phyloP scores from a whole-genome alignment of 53 echinoderm and acorn worm species.

The Patiria pectinifera region DNA sequence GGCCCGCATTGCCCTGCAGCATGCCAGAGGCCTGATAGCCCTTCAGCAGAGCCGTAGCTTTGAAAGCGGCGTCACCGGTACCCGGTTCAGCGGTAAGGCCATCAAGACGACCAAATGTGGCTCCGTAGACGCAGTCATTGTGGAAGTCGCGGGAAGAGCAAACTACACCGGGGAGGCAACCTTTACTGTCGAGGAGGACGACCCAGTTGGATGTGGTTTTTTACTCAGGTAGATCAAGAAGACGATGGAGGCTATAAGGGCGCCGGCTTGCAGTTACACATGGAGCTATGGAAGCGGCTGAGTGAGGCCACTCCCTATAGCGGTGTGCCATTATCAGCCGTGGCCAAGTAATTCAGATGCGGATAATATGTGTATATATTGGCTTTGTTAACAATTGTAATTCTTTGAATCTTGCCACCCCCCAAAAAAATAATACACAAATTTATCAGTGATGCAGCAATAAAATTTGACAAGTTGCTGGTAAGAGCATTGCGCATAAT shows the following conservation, averaged over 20 bases:
- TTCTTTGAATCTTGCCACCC: no score
- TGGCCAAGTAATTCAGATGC: no score
- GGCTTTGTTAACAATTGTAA: no score
- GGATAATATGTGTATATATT: no score
- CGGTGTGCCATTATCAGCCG: no score
- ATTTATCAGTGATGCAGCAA: no score
- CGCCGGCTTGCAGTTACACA: no score
- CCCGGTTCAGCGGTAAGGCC: constrained; percentile 77
- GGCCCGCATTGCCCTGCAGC: constrained; percentile 87
- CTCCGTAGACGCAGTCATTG: constrained; percentile 81
- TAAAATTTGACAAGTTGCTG: no score
- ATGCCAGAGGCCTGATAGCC: constrained; percentile 76
- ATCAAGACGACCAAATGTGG: constrained; percentile 71
- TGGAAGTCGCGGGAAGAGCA: constrained; percentile 83
- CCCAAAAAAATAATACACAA: no score
- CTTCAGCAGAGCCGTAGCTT: constrained; percentile 76
- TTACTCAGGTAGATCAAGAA: constrained; percentile 45
- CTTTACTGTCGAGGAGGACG: constrained; percentile 78
- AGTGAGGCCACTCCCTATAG: no score
- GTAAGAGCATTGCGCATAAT: not conserved
- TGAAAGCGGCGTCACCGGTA: constrained; percentile 69
- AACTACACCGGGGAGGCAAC: constrained; percentile 82
- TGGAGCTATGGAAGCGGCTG: no score
- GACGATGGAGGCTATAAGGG: no score
- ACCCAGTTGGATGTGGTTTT: constrained; percentile 78